phyloP scores from a whole-genome alignment of 2,888 invertebrate species.

The Lepidonotus clava region DNA sequence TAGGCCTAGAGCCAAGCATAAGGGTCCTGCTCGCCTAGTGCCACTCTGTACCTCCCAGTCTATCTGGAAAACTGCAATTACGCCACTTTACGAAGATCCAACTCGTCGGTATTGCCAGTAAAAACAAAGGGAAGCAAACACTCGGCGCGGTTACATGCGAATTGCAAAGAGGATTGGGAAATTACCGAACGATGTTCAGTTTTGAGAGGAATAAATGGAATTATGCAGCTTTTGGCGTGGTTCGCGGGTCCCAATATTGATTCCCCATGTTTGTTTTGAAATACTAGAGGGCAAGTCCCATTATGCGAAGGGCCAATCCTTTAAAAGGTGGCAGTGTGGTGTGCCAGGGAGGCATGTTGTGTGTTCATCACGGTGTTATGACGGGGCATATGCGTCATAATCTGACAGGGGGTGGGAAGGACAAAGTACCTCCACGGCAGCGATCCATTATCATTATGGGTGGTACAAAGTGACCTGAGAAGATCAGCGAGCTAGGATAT shows the following conservation, averaged over 20 bases:
- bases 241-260: neutral
- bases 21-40: no score
- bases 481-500: no score
- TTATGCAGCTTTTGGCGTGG: slow-evolving; percentile 20
- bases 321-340: slow-evolving; percentile 35
- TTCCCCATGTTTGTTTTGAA: slow-evolving; percentile 39
- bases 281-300: slow-evolving; percentile 35
- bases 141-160: slow-evolving; percentile 2
- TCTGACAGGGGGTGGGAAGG: slow-evolving; percentile 37
- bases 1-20: no score
- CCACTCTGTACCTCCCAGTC: no score
- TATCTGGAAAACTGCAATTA: no score
- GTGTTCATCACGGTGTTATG: slow-evolving; percentile 32
- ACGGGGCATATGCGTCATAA: slow-evolving; percentile 34
- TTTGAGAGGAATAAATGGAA: slow-evolving; percentile 8
- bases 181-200: slow-evolving; percentile 19
- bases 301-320: slow-evolving; percentile 34
- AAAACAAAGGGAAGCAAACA: neutral
- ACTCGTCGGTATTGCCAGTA: no score
- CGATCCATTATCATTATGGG: slow-evolving; percentile 20
- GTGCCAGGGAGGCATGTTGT: slow-evolving; percentile 11
- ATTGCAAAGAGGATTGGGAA: neutral
- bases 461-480: no score
- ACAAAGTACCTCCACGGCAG: slow-evolving; percentile 16
- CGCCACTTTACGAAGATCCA: no score